phyloP scores from a whole-genome alignment of 1,140 invertebrate species.

The Neotoxoptera formosana region DNA sequence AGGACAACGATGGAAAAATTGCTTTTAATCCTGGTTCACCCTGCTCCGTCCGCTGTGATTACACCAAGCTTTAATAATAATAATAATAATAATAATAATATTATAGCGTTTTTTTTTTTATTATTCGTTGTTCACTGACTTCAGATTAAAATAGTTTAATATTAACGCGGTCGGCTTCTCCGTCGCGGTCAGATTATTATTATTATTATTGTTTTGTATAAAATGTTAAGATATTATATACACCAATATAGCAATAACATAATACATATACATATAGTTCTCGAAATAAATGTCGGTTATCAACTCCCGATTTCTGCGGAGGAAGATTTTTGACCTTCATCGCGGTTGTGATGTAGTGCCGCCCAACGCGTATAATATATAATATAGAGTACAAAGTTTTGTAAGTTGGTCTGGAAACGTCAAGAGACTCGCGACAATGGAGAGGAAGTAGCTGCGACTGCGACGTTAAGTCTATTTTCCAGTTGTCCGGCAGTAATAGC shows the following conservation, averaged over 20 bases:
- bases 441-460: background rate
- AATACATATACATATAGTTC: background rate
- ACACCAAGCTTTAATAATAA: slow-evolving; percentile 57
- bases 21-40: slow-evolving; percentile 53
- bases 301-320: background rate
- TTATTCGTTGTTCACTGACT: slow-evolving; percentile 52
- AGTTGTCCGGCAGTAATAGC: slow-evolving; percentile 56
- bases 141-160: slow-evolving; percentile 54
- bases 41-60: slow-evolving; percentile 38
- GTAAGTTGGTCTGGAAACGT: slow-evolving; percentile 25
- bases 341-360: background rate
- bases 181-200: background rate
- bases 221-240: background rate
- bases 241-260: background rate
- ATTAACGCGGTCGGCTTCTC: slow-evolving; percentile 45
- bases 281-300: background rate
- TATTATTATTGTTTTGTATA: background rate
- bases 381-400: slow-evolving; percentile 40
- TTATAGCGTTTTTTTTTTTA: slow-evolving; percentile 44
- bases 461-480: slow-evolving; percentile 50
- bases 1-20: slow-evolving; percentile 57
- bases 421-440: background rate
- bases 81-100: slow-evolving; percentile 51
- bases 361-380: background rate
- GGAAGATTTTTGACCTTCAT: background rate